A percentile compares a stretch with the other conserved stretches of the same genome.
Conservation (phyloP, 2,888 invertebrate species). For the Philonicus albiceps region DNA sequence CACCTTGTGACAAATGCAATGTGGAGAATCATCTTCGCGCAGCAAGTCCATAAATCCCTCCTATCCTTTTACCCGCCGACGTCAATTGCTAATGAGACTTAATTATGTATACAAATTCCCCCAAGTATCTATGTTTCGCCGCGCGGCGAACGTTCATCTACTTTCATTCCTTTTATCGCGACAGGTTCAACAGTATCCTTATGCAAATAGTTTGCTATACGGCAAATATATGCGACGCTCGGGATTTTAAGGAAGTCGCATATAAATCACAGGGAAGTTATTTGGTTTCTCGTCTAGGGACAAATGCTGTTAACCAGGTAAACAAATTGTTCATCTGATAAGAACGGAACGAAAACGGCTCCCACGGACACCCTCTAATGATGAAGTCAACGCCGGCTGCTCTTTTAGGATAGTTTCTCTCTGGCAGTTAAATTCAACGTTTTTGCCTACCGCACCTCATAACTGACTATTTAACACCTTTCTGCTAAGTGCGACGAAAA, state of each 20-base stretch:
- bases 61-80: background rate
- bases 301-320: slow-evolving; percentile 30
- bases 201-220: slow-evolving; percentile 24
- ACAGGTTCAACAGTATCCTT: slow-evolving; percentile 33
- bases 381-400: background rate
- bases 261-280: slow-evolving; percentile 38
- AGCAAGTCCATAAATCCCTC: background rate
- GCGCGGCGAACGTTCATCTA: background rate
- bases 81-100: slow-evolving; percentile 5
- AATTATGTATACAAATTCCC: background rate
- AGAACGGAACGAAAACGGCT: slow-evolving; percentile 27
- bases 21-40: background rate
- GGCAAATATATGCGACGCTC: background rate
- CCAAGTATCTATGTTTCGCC: background rate
- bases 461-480: slow-evolving; percentile 57
- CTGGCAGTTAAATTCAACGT: background rate
- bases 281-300: slow-evolving; percentile 30
- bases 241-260: slow-evolving; percentile 38
- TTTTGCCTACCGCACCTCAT: slow-evolving; percentile 62
- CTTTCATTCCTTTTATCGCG: background rate
- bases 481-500: slow-evolving; percentile 51
- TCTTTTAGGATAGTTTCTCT: background rate
- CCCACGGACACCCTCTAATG: slow-evolving; percentile 23
- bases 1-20: background rate
- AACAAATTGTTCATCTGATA: slow-evolving; percentile 41